Evolutionary conservation across 2,797 vertebrate species (phyloP), one percentile per base, ranked within the genome.

Genomic region (Danio kyathit): DNA sequence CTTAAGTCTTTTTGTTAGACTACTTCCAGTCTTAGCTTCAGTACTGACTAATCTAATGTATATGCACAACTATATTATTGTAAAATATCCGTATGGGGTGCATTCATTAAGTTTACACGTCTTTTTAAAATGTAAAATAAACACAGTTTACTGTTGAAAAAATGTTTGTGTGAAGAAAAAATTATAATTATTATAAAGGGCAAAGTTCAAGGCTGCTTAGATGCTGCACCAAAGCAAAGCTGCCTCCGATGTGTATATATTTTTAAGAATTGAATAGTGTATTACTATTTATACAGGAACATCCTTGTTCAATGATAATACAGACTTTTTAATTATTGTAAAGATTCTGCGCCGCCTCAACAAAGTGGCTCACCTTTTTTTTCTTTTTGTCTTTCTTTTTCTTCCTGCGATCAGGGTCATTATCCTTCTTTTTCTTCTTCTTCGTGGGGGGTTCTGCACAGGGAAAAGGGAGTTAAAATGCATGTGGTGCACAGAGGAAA

Each of bases 301-400:
- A 43, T 51, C 66, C 21, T 52, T 40, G 44, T 21, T 21, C 17
- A 46, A 61, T 14, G 40, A 13, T 40, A 61, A 1, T 17, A 29
- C 14, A 6, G 5, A 11, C 41, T 1, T 10, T 5, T 46, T 38
- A 9, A 17, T 5, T 7, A 7, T 21, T 11, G 2, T 16, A 19
- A 16, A 61, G 0, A 16, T 49, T 63, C 21, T n/a, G 41, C 6
- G 3, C 21, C 29, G 8, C 69, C 14, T 9, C 14, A 13, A 14
- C 29, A 5, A 51, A 8, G 19, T 7, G 38, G 12, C 81, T 59
- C 87, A 98, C 97, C 94, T 99, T 99, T 88, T 99, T 99, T 91
- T 99, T 99, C 90, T 99, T 99, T 89, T 99, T 99, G 81, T 99
- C 97, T 90, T 98, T 98, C 95, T 98, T 99, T 92, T 98, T 99